Base-by-base conservation (phyloP, 2,797 vertebrate genomes). In the Bradypus variegatus region DNA sequence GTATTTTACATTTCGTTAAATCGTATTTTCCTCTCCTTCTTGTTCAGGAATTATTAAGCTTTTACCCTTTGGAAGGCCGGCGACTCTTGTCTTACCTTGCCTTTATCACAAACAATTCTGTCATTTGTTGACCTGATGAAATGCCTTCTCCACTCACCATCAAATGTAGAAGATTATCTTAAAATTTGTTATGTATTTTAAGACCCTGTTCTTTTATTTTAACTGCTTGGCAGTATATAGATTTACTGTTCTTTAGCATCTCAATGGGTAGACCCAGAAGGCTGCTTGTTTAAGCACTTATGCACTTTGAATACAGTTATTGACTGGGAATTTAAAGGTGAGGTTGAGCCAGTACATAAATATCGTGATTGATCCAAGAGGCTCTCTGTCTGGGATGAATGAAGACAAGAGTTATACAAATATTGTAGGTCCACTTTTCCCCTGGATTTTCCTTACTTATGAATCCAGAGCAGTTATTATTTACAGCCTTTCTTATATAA, bases 321-420 rank as follows among this genome's bases (percentile, higher is more conserved):
- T 84, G 87, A 92, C 9, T 36, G 13, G 8, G 36, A 85, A 86
- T 81, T 92, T 94, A 88, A 93, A 93, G 77, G 72, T 72, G 81
- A 94, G 55, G 65, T 38, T 36, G 65, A 92, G 60, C n/a, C 81
- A 72, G 67, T 82, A 94, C 64, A 65, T 93, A 29, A 92, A 84
- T 60, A 91, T 4, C 79, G 25, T n/a, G 50, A 13, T 76, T 83
- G 82, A 93, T 78, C 36, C 33, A 12, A 75, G 80, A 90, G n/a
- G 19, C 41, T 83, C 50, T 89, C 69, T 77, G 21, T 80, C 60
- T 78, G 19, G 29, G 33, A 58, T 81, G 50, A 88, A 64, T 33
- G 31, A 88, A 65, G 33, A 33, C 23, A 83, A 92, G n/a, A 86
- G 36, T 84, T 91, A 72, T 76, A 77, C 85, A 83, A 77, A 88